These are phyloP conservation scores for Pollenia labialis DNA, from an alignment of 2,888 invertebrate species.

Conservation along the genomic window DNA sequence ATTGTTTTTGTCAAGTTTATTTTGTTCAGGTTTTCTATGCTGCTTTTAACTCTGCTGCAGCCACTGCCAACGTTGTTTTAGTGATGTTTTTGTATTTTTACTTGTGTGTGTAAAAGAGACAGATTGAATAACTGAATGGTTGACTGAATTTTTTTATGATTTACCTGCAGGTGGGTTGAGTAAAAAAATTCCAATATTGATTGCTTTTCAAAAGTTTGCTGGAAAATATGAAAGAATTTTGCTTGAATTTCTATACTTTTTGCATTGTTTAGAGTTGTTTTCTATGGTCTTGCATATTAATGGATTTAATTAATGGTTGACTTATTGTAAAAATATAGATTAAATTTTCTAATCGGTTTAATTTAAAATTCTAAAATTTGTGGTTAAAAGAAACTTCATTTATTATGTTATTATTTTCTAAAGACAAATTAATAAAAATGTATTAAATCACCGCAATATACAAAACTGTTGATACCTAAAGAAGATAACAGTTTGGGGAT, in stretches of 20 bases:
- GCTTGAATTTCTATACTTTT: not conserved
- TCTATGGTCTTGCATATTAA: conserved; percentile 48
- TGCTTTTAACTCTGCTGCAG: not conserved
- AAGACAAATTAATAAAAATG: too few species aligned
- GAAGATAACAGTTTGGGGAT: too few species aligned
- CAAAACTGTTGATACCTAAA: too few species aligned
- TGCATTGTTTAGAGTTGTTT: conserved; percentile 20
- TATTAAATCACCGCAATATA: too few species aligned
- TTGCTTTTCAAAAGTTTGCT: conserved; percentile 1
- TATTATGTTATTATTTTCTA: not conserved
- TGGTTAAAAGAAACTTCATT: not conserved
- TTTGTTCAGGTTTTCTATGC: conserved; percentile 70
- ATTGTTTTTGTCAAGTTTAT: conserved; percentile 71
- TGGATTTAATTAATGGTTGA: conserved; percentile 60
- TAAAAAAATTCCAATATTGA: conserved; percentile 32
- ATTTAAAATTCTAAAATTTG: conserved; percentile 2
- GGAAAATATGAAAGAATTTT: not conserved
- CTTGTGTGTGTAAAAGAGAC: conserved; percentile 49
- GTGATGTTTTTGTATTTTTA: not conserved
- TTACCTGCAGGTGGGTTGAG: conserved; percentile 32
- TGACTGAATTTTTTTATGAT: conserved; percentile 6
- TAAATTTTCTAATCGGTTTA: conserved; percentile 64
- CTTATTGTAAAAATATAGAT: conserved; percentile 61
- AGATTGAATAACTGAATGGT: conserved; percentile 3
- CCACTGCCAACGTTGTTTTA: not conserved